These are phyloP conservation scores for Ophioderma brevispina DNA, from an alignment of 35 echinoderm and acorn worm species.

Conservation along the genomic window DNA sequence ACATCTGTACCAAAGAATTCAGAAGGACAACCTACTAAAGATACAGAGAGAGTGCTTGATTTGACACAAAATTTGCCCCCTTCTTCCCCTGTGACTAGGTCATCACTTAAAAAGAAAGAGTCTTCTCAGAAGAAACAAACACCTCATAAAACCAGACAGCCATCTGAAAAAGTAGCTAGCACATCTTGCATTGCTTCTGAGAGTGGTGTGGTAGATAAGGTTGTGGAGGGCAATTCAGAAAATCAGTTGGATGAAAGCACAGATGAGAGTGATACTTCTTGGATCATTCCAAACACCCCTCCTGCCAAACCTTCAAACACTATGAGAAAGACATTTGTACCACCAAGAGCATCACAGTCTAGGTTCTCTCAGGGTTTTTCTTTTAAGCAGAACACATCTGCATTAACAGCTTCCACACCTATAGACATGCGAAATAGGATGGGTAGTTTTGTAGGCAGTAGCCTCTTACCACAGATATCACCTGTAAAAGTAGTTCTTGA, in stretches of 20 bases:
- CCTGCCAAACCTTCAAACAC: not conserved
- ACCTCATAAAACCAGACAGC: not conserved
- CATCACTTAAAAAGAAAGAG: too few relatives aligned
- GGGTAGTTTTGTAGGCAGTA: not conserved
- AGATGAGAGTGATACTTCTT: not conserved
- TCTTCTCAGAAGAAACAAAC: not conserved
- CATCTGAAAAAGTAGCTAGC: not conserved
- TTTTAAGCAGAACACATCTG: not conserved
- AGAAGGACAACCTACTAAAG: not conserved
- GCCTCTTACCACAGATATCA: not conserved
- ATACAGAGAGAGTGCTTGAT: not conserved
- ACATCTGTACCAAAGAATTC: too few relatives aligned
- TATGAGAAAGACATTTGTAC: not conserved
- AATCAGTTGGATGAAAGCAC: not conserved
- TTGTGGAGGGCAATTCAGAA: not conserved
- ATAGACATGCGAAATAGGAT: not conserved
- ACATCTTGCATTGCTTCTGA: too few relatives aligned
- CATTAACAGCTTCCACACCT: not conserved
- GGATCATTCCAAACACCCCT: not conserved
- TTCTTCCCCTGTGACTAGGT: not conserved
- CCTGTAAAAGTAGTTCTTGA: not conserved
- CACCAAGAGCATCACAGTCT: not conserved
- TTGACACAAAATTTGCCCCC: not conserved
- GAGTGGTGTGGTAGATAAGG: not conserved
- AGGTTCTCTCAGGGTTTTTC: not conserved